Evolutionary conservation across 2,797 vertebrate genomes (phyloP), one percentile per base, ranked within the genome.

Genomic region (Bovichtus variegatus): DNA sequence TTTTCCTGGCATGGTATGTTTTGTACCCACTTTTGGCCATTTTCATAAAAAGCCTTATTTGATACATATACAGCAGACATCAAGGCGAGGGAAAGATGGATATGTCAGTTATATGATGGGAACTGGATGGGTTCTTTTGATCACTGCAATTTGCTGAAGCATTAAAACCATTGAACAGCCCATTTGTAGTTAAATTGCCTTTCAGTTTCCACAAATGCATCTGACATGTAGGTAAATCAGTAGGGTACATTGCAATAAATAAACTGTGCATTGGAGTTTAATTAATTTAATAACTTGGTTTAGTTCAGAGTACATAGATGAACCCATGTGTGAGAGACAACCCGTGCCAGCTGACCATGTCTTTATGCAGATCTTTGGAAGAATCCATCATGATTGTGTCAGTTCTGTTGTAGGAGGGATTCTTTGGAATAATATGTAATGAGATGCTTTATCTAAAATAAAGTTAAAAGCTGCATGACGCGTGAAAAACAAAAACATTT

Each of bases 231-330:
- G 27, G 50, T 10, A 46, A 54, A 19, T 73, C n/a, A 58, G 34
- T 78, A 11, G 9, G 3, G 11, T 16, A 29, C 23, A 21, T 16
- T 49, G 34, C 55, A 34, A 47, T 71, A 59, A 44, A 57, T 51
- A 36, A 47, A 68, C 2, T 0, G 3, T 36, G 57, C 29, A 46
- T 9, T 46, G 55, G 60, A 47, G 51, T 6, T 38, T 38, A 70
- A 51, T 82, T 38, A 2, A 46, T 63, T 62, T 34, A 4, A 55
- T 76, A 55, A 58, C 34, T 68, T 25, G 4, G 2, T 53, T 66
- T 49, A 34, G 50, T 12, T 57, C 25, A 55, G 54, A 66, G 43
- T 29, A 61, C 47, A 55, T 49, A 47, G 31, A 62, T 7, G 12
- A 36, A 43, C 25, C 40, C 27, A 21, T 23, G 15, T 3, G 1